phyloP scores from a whole-genome alignment of 2,797 vertebrate species.

The Pelochelys cantorii region DNA sequence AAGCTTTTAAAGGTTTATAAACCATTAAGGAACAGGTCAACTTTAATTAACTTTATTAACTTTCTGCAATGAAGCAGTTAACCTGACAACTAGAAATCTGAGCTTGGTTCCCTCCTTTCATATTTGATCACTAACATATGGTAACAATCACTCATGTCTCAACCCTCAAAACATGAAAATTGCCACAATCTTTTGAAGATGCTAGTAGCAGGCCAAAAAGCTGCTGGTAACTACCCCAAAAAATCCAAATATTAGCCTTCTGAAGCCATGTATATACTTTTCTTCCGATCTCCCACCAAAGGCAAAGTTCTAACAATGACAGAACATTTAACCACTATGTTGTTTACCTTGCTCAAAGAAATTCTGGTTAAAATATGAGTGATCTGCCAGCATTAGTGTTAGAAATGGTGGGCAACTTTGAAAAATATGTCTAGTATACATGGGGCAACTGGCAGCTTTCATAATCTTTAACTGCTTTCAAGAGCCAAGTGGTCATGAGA shows the following conservation, averaged over 20 bases:
- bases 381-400: neutral
- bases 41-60: neutral
- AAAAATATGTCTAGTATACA: slow-evolving; percentile 25
- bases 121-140: neutral
- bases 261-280: neutral
- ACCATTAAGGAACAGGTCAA: neutral
- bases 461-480: slow-evolving; percentile 30
- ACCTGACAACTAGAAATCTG: neutral
- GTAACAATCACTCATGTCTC: neutral
- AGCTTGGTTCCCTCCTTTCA: neutral
- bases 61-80: neutral
- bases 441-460: slow-evolving; percentile 46
- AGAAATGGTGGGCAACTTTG: slow-evolving; percentile 14
- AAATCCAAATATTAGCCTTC: neutral
- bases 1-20: neutral
- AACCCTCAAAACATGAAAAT: neutral
- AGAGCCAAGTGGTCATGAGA: slow-evolving; percentile 68
- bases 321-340: rapidly evolving
- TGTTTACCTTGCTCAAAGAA: neutral
- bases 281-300: neutral
- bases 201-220: neutral
- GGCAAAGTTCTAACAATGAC: neutral
- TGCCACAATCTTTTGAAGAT: neutral
- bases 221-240: rapidly evolving
- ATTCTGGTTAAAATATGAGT: neutral